Evolutionary conservation across 2,113 vertebrate species (phyloP).

Genomic region (Alaudala cheleensis): DNA sequence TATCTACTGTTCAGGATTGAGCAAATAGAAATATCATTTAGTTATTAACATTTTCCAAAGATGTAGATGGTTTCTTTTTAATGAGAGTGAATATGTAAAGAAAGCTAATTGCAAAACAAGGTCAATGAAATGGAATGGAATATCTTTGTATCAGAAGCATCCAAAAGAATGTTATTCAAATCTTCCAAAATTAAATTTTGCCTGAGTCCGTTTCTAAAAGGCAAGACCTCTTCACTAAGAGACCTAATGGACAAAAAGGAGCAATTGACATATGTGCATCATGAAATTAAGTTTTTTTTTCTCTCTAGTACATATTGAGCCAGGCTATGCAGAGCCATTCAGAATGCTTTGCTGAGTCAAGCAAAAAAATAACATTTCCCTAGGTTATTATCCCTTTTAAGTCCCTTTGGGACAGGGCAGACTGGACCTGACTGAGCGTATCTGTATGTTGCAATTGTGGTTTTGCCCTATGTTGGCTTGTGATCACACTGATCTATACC

Average conservation of each 20-base stretch:
- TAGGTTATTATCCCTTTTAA: background rate
- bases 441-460: background rate
- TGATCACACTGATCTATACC: background rate
- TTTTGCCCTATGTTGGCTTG: background rate
- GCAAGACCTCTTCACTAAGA: background rate
- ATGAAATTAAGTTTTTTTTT: background rate
- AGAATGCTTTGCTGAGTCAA: background rate
- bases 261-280: background rate
- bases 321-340: background rate
- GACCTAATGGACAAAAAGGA: background rate
- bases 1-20: constrained; percentile 28
- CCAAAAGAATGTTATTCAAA: background rate
- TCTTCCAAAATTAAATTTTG: background rate
- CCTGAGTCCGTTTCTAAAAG: background rate
- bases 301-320: background rate
- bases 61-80: constrained; percentile 20
- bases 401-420: background rate
- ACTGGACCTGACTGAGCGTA: background rate
- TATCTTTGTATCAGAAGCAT: background rate
- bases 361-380: background rate
- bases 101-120: constrained; percentile 25
- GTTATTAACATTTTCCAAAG: constrained; percentile 24
- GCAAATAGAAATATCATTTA: constrained; percentile 44
- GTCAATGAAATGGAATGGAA: background rate
- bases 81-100: background rate